These are phyloP conservation scores for Bellardia bayeri DNA, from an alignment of 2,888 invertebrate genomes.

Conservation along the genomic window DNA sequence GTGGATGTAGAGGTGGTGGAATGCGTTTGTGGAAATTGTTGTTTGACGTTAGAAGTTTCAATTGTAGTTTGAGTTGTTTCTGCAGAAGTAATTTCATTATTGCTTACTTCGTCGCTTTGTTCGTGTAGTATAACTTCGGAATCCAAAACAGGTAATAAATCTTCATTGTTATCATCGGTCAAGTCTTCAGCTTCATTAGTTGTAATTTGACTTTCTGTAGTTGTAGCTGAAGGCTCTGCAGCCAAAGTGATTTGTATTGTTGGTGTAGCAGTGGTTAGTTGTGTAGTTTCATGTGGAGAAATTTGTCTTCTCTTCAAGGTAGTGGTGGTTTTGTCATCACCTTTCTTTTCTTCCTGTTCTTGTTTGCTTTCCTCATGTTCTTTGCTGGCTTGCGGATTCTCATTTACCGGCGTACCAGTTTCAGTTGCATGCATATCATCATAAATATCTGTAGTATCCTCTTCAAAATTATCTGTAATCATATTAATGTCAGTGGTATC, in stretches of 20 bases:
- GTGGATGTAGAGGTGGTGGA: slow-evolving; percentile 15
- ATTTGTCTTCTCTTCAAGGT: slow-evolving; percentile 22
- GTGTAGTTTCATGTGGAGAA: background rate
- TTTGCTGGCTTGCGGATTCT: background rate
- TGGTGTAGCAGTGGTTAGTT: background rate
- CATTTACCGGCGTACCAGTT: background rate
- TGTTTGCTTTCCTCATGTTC: background rate
- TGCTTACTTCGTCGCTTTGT: slow-evolving; percentile 40
- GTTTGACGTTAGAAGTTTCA: background rate
- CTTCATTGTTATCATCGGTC: background rate
- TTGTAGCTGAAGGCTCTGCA: background rate
- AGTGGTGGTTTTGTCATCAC: background rate
- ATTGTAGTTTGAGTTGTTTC: slow-evolving; percentile 13
- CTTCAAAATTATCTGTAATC: background rate
- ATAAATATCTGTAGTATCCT: background rate
- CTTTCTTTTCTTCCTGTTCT: background rate
- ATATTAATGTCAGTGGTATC: slow-evolving; percentile 10
- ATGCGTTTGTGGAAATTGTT: slow-evolving; percentile 19
- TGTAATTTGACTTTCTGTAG: background rate
- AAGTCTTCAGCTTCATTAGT: background rate
- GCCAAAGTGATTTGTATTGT: background rate
- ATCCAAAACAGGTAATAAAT: slow-evolving; percentile 2
- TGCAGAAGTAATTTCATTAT: slow-evolving; percentile 32
- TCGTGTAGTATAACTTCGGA: background rate
- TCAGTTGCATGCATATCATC: slow-evolving; percentile 24